Evolutionary conservation across 35 echinoderm and acorn worm species (phyloP).

Genomic region (Acanthaster planci): DNA sequence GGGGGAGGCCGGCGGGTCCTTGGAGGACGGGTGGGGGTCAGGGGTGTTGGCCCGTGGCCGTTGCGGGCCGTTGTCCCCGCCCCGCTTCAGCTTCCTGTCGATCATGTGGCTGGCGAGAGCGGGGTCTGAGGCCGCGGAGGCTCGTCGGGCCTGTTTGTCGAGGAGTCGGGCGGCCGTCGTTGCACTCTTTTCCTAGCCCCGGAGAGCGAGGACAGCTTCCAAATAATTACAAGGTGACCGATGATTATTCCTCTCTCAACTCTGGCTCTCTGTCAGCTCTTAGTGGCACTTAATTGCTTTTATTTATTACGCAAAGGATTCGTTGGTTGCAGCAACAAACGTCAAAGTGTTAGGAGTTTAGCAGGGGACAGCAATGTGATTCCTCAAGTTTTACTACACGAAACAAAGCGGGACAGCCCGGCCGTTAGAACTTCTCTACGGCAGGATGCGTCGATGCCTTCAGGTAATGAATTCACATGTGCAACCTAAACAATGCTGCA

Average conservation of each 20-base stretch:
- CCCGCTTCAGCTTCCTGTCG: background rate
- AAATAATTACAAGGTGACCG: background rate
- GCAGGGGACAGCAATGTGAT: no score
- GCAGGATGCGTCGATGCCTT: no score
- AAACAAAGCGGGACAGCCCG: no score
- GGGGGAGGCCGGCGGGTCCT: background rate
- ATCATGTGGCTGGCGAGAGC: slow-evolving; percentile 19
- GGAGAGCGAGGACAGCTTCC: background rate
- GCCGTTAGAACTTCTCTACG: no score
- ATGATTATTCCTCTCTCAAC: background rate
- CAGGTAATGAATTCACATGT: no score
- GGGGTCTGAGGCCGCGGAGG: slow-evolving; percentile 16
- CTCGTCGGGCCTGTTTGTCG: slow-evolving; percentile 13
- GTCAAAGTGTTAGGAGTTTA: no score
- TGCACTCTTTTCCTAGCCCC: background rate
- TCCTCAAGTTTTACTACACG: no score
- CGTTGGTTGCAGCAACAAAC: no score
- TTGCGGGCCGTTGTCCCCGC: background rate
- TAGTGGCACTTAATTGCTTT: background rate
- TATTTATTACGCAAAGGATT: background rate
- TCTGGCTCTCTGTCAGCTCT: background rate
- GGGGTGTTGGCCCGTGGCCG: background rate
- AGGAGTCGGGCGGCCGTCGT: slow-evolving; percentile 23
- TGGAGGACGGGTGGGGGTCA: background rate
- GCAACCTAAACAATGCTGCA: no score